Conservation (phyloP, 2,113 vertebrate genomes). For the Neolamprologus sp. region DNA sequence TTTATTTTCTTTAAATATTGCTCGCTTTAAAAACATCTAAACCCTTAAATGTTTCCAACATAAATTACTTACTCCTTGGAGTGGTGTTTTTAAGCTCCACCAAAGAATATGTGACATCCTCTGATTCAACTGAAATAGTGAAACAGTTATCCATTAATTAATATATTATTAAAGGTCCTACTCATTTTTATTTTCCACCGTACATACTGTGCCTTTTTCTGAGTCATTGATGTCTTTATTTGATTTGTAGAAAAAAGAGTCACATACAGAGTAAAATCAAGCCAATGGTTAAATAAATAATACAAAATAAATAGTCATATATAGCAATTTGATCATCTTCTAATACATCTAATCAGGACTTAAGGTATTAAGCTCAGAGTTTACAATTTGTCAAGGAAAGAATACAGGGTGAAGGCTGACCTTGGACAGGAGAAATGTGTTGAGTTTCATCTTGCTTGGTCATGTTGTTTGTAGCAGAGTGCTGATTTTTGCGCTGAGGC, state of each 20-base stretch:
- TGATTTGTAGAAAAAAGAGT: not conserved
- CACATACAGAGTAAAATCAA: not conserved
- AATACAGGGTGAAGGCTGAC: not conserved
- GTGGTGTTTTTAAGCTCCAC: not conserved
- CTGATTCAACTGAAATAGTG: not conserved
- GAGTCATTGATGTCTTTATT: rapidly evolving
- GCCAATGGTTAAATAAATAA: not conserved
- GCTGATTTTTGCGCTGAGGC: not conserved
- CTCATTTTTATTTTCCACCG: not conserved
- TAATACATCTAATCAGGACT: not conserved
- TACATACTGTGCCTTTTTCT: not conserved
- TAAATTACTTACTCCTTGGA: not conserved
- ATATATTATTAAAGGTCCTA: not conserved
- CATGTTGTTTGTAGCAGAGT: not conserved
- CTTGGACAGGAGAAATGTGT: not conserved
- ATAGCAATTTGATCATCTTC: not conserved
- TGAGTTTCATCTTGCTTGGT: not conserved
- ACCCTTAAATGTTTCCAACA: rapidly evolving
- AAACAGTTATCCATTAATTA: not conserved
- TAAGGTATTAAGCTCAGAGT: not conserved
- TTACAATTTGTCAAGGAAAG: rapidly evolving
- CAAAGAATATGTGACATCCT: not conserved
- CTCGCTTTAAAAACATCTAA: not conserved
- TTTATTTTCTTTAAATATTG: not conserved
- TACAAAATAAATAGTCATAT: not conserved